phyloP scores from a whole-genome alignment of 2,797 vertebrate genomes.

The Centropyge bicolor region DNA sequence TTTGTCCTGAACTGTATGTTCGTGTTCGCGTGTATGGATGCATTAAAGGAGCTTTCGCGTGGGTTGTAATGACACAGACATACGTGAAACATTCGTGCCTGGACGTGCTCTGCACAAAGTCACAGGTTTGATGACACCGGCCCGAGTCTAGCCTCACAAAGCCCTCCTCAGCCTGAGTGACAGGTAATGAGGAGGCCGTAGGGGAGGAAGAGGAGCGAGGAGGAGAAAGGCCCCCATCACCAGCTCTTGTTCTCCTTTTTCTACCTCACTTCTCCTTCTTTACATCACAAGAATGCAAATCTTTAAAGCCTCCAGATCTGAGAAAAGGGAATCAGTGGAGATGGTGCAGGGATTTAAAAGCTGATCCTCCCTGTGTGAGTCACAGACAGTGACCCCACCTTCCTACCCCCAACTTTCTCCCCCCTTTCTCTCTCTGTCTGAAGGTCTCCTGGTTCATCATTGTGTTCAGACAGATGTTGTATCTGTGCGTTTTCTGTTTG shows the following conservation, averaged over 20 bases:
- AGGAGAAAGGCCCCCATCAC: constrained; percentile 36
- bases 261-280: constrained; percentile 69
- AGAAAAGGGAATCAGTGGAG: constrained; percentile 65
- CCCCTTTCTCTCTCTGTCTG: constrained; percentile 35
- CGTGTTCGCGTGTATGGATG: constrained; percentile 19
- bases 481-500: constrained; percentile 56
- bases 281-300: constrained; percentile 82
- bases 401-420: constrained; percentile 14
- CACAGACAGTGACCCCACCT: constrained; percentile 68
- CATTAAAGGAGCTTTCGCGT: constrained; percentile 35
- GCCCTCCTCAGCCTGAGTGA: constrained; percentile 53
- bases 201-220: constrained; percentile 50
- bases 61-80: constrained; percentile 14
- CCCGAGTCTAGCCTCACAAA: constrained; percentile 53
- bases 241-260: constrained; percentile 53
- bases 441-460: constrained; percentile 48
- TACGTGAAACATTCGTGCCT: constrained; percentile 25
- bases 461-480: constrained; percentile 41
- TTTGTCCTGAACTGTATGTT: constrained; percentile 10
- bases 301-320: constrained; percentile 79
- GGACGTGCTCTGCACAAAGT: constrained; percentile 52
- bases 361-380: constrained; percentile 81
- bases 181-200: constrained; percentile 64
- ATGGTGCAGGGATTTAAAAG: constrained; percentile 77
- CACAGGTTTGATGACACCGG: constrained; percentile 42